Conservation (phyloP, 1,140 invertebrate species). For the Ostrea edulis region DNA sequence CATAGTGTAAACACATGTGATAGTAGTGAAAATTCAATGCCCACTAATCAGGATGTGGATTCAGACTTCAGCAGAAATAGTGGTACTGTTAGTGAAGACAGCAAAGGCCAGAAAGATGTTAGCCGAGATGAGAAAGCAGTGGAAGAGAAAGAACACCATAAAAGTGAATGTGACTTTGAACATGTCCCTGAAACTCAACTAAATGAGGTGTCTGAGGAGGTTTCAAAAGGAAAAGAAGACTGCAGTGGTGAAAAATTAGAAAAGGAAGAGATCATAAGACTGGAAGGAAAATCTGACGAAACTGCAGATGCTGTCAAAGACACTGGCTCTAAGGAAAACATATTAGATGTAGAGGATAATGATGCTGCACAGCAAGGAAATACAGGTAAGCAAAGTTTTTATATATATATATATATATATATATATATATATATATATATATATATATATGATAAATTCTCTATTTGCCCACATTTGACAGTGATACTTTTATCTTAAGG, state of each 20-base stretch:
- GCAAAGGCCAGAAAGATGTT: background rate
- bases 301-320: background rate
- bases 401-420: too few relatives aligned
- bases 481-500: too few relatives aligned
- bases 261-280: background rate
- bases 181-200: background rate
- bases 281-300: background rate
- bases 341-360: background rate
- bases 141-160: background rate
- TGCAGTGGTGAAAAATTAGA: background rate
- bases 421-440: too few relatives aligned
- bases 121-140: background rate
- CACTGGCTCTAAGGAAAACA: background rate
- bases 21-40: background rate
- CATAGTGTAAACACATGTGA: background rate
- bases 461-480: too few relatives aligned
- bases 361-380: background rate
- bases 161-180: background rate
- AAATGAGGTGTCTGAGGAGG: background rate
- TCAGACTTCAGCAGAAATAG: background rate
- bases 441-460: too few relatives aligned
- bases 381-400: background rate
- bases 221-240: background rate
- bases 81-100: background rate
- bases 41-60: background rate